Conservation (phyloP, 2,113 vertebrate species). For the Dromas ardeola region DNA sequence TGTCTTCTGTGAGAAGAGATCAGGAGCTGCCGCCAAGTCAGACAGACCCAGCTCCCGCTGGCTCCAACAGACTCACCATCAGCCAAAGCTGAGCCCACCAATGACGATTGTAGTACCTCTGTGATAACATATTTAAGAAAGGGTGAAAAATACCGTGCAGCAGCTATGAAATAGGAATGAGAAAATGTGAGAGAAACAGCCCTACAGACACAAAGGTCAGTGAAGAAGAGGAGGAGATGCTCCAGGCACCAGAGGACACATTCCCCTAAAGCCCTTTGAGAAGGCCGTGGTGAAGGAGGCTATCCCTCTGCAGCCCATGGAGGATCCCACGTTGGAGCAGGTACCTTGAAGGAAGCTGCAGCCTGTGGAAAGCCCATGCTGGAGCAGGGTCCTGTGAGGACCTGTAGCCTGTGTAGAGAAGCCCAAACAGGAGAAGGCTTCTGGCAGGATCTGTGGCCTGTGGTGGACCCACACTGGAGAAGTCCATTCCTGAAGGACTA, state of each 20-base stretch:
- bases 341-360: neutral
- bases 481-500: neutral
- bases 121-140: neutral
- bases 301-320: neutral
- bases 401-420: neutral
- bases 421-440: neutral
- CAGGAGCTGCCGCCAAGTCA: neutral
- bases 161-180: neutral
- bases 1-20: neutral
- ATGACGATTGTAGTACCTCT: neutral
- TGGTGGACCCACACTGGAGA: neutral
- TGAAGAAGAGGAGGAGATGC: neutral
- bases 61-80: accelerated
- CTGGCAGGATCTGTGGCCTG: neutral
- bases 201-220: neutral
- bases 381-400: neutral
- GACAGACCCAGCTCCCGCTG: accelerated
- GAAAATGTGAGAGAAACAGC: neutral
- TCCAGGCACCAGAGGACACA: neutral
- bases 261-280: neutral
- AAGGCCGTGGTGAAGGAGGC: neutral
- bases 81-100: neutral
- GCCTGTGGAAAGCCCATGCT: accelerated
- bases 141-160: accelerated
- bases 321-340: neutral